These are phyloP conservation scores for Coregonus ussuriensis DNA, from an alignment of 2,797 vertebrate genomes.

Conservation along the genomic window DNA sequence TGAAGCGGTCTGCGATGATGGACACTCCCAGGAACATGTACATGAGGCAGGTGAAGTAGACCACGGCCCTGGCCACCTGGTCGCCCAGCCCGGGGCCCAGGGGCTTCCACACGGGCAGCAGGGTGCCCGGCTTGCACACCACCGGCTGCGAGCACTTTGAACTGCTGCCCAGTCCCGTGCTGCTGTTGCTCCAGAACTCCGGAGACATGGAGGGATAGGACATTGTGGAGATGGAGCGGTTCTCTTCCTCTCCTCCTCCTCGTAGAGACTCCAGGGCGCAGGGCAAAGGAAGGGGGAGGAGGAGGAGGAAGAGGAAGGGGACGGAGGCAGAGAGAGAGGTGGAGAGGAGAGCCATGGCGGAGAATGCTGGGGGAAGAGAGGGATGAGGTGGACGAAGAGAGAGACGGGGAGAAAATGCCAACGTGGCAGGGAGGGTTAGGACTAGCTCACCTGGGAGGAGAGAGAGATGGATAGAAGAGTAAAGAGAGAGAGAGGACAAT, in stretches of 20 bases:
- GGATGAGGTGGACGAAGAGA: slow-evolving; percentile 29
- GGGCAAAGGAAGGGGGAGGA: slow-evolving; percentile 51
- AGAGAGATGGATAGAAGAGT: slow-evolving; percentile 10
- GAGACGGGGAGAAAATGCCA: slow-evolving; percentile 12
- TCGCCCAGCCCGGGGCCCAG: slow-evolving; percentile 72
- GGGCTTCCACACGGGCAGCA: slow-evolving; percentile 85
- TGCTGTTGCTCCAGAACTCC: slow-evolving; percentile 34
- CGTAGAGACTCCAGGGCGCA: slow-evolving; percentile 64
- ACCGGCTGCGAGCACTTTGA: slow-evolving; percentile 54
- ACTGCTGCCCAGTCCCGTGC: accelerated
- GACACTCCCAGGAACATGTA: slow-evolving; percentile 79
- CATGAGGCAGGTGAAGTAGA: slow-evolving; percentile 83
- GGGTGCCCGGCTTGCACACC: slow-evolving; percentile 76
- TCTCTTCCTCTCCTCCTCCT: slow-evolving; percentile 4
- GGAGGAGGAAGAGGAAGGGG: slow-evolving; percentile 42
- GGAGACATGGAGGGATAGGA: slow-evolving; percentile 7
- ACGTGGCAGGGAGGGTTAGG: slow-evolving; percentile 47
- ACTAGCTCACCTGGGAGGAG: slow-evolving; percentile 58
- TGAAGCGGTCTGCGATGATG: slow-evolving; percentile 93
- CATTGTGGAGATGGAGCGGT: slow-evolving; percentile 32
- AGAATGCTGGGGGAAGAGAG: not conserved
- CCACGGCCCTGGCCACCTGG: slow-evolving; percentile 81
- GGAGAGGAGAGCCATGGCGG: slow-evolving; percentile 45
- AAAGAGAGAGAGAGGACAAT: not conserved
- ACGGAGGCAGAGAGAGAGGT: slow-evolving; percentile 26